These are phyloP conservation scores for Aphelinus certus DNA, from an alignment of 1,140 invertebrate species.

Conservation along the genomic window DNA sequence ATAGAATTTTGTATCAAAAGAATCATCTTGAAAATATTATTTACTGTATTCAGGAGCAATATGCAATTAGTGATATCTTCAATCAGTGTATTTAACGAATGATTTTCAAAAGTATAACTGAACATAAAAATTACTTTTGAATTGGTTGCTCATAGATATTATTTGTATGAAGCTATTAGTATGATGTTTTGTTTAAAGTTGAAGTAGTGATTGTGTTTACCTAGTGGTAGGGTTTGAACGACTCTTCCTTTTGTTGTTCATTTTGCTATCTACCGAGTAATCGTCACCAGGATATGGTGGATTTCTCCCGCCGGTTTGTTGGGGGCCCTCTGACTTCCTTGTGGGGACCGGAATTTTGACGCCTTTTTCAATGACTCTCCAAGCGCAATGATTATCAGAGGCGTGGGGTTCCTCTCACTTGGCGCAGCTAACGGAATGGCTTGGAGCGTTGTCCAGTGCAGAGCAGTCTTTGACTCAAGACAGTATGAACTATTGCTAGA, in stretches of 20 bases:
- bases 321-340: conserved; percentile 67
- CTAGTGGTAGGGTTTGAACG: conserved; percentile 59
- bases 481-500: neutral
- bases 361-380: conserved; percentile 57
- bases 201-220: too few species aligned
- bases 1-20: too few species aligned
- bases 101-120: too few species aligned
- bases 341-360: conserved; percentile 72
- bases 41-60: too few species aligned
- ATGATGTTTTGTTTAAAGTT: too few species aligned
- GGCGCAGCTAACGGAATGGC: conserved; percentile 12
- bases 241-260: conserved; percentile 67
- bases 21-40: too few species aligned
- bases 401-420: conserved; percentile 13
- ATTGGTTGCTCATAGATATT: too few species aligned
- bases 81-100: too few species aligned
- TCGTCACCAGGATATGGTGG: conserved; percentile 57
- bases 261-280: conserved; percentile 62
- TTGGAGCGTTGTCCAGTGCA: neutral
- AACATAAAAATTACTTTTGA: too few species aligned
- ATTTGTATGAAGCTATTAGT: too few species aligned
- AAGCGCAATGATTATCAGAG: conserved; percentile 35
- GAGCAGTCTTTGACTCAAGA: conserved; percentile 2
- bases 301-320: conserved; percentile 66
- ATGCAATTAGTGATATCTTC: too few species aligned